Conservation (phyloP, 2,888 invertebrate genomes). For the Agrenia bidenticulata region DNA sequence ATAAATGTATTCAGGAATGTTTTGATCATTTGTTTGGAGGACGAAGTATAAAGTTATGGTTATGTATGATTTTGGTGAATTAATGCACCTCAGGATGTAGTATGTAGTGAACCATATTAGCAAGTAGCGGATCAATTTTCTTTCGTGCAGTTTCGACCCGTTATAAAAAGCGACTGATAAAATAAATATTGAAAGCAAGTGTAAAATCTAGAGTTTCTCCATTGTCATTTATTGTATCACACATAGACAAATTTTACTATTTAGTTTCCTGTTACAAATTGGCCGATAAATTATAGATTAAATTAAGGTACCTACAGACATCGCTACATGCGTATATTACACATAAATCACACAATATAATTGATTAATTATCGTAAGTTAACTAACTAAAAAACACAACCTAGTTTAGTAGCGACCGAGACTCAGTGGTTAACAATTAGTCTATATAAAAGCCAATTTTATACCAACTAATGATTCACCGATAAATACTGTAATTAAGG, state of each 20-base stretch:
- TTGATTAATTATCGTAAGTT: slow-evolving; percentile 11
- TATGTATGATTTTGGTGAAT: too few relatives aligned
- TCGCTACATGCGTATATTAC: slow-evolving; percentile 5
- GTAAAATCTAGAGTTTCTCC: neutral
- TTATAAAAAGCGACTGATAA: too few relatives aligned
- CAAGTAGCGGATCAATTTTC: too few relatives aligned
- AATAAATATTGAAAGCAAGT: too few relatives aligned
- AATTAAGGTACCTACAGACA: too few relatives aligned
- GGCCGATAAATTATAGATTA: neutral
- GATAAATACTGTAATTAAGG: slow-evolving; percentile 13
- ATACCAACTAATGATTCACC: slow-evolving; percentile 2
- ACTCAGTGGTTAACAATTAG: slow-evolving; percentile 12
- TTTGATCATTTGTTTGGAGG: too few relatives aligned
- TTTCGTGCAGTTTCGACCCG: too few relatives aligned
- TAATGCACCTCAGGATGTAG: too few relatives aligned
- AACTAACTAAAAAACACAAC: slow-evolving; percentile 24
- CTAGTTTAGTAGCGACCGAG: slow-evolving; percentile 25
- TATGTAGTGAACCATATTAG: too few relatives aligned
- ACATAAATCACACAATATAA: slow-evolving; percentile 12
- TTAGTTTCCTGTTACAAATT: slow-evolving; percentile 11
- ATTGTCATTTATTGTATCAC: slow-evolving; percentile 15
- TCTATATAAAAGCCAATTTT: slow-evolving; percentile 10
- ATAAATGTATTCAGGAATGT: too few relatives aligned
- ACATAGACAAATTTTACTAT: slow-evolving; percentile 6
- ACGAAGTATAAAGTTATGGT: too few relatives aligned